Base-by-base conservation (phyloP, 1,140 invertebrate genomes). In the Eufriesea mexicana region DNA sequence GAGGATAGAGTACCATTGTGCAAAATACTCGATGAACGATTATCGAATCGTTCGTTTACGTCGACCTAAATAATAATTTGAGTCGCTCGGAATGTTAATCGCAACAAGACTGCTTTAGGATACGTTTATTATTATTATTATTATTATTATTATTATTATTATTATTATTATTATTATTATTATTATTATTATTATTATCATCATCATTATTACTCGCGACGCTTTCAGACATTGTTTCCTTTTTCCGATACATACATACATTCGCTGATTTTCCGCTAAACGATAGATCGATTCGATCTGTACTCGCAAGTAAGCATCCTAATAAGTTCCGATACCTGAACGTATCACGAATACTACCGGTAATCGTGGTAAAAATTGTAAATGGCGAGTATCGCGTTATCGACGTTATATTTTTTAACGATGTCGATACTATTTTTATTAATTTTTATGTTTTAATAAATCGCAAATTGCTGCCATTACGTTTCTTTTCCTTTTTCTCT, bases 91-190 rank as follows among this genome's bases (percentile, higher is more conserved):
- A n/a, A 2, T 18, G 28, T 35, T 47, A 42, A 42, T 23, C 20
- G 18, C 5, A 18, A 55, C 18, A 67, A 77, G 59, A 75, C 59
- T 75, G 59, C 12, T 45, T 67, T 67, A 45, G 64, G 14, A 45
- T 67, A 67, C 12, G 0, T n/a, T 45, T 8, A 14, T 45, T 45
- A n/a, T 14, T n/a, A n/a, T 67, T 45, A 45, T n/a, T 45, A 35
- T 4, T 35, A 1, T 35, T 35, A 35, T 35, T 35, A 35, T 35
- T 35, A 35, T 35, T 35, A 35, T 35, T 35, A 35, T 35, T 35
- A 35, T 35, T 8, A 14, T 45, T 45, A n/a, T 14, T n/a, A n/a
- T 67, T 45, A 45, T n/a, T 45, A 35, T 4, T 35, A 1, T 35
- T 35, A 35, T 35, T 35, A 35, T 35, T 35, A 35, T 35, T 35